Percentiles rank a stretch among this genome's conserved stretches.
Conservation (phyloP, 2,797 vertebrate species). For the Chrysocyon brachyurus region DNA sequence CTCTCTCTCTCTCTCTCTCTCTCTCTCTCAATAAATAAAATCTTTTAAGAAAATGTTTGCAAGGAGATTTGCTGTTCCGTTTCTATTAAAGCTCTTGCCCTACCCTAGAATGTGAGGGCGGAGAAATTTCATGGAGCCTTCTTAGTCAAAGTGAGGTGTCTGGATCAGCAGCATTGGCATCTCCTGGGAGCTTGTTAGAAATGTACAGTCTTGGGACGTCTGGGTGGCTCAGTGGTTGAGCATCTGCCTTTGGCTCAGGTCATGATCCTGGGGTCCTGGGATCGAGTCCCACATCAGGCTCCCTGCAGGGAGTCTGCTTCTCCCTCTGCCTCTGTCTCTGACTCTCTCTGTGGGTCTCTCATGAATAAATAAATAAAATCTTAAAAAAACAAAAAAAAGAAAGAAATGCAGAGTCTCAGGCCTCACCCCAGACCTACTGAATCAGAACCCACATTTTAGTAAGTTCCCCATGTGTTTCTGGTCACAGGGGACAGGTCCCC, state of each 20-base stretch:
- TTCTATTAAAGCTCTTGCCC: not conserved
- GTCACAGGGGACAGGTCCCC: not conserved
- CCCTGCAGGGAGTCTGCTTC: no score
- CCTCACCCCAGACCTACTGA: not conserved
- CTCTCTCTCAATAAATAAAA: not conserved
- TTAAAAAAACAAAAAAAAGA: not conserved
- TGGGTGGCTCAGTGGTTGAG: no score
- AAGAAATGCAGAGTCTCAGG: not conserved
- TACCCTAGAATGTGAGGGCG: not conserved
- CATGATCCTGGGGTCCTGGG: no score
- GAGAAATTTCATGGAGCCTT: not conserved
- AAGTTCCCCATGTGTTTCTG: not conserved
- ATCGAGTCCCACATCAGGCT: no score
- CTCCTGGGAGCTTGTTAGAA: not conserved
- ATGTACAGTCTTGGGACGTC: not conserved
- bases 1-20: not conserved
- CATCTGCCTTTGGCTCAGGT: no score
- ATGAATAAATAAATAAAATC: no score
- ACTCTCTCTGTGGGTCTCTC: no score
- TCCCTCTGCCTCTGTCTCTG: no score
- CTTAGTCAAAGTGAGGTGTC: not conserved
- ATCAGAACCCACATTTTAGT: not conserved
- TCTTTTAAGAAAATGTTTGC: not conserved
- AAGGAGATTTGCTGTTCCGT: not conserved
- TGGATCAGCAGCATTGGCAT: not conserved